Conservation (phyloP, 2,888 invertebrate genomes). For the Clitarchus hookeri region DNA sequence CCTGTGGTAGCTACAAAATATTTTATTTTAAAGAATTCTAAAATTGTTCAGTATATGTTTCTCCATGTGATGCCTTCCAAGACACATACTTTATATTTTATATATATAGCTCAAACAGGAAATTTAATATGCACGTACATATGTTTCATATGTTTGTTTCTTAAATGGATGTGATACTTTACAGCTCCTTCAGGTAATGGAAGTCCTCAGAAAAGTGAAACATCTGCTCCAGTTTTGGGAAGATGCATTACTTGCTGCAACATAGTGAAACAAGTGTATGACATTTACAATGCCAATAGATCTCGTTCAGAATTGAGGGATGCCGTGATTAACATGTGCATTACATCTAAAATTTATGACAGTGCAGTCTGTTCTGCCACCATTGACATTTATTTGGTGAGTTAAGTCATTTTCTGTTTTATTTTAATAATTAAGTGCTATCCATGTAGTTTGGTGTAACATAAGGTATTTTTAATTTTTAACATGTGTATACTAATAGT, state of each 20-base stretch:
- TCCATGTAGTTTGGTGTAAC: no score
- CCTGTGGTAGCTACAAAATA: no score
- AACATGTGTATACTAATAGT: no score
- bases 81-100: no score
- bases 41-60: no score
- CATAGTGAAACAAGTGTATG: background rate
- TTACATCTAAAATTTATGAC: background rate
- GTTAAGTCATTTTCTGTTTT: background rate
- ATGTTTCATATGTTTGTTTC: no score
- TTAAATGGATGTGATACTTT: background rate
- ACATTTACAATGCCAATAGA: conserved; percentile 2
- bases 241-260: background rate
- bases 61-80: no score
- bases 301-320: background rate
- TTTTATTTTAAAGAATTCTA: no score
- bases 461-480: no score
- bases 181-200: background rate
- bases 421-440: no score
- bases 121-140: no score
- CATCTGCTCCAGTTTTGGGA: background rate
- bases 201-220: background rate
- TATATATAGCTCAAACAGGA: no score
- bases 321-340: background rate
- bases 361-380: background rate
- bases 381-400: background rate